These are phyloP conservation scores for Hermodice carunculata DNA, from an alignment of 2,888 invertebrate genomes.

Conservation along the genomic window DNA sequence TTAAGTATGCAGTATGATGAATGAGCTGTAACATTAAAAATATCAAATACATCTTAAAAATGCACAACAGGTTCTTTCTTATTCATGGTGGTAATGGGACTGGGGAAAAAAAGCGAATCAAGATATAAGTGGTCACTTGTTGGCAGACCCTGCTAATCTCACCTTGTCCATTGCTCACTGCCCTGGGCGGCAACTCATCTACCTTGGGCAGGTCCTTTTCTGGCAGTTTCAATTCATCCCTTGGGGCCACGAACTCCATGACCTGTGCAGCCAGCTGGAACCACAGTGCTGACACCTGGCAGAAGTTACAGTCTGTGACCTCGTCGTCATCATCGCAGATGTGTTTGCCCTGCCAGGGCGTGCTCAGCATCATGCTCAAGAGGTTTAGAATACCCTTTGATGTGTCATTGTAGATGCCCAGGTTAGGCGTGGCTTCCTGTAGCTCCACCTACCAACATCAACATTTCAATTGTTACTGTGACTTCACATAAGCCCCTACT, in stretches of 20 bases:
- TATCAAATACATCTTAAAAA: too few relatives aligned
- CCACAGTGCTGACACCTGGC: constrained; percentile 80
- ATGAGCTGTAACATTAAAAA: too few relatives aligned
- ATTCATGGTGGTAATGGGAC: too few relatives aligned
- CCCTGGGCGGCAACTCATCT: constrained; percentile 60
- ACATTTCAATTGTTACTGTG: too few relatives aligned
- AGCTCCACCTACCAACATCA: constrained; percentile 85
- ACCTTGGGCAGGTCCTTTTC: constrained; percentile 65
- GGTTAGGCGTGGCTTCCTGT: constrained; percentile 85
- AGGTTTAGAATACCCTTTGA: constrained; percentile 80
- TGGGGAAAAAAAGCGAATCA: too few relatives aligned
- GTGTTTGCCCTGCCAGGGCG: constrained; percentile 79
- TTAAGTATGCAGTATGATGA: too few relatives aligned
- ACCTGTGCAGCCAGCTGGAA: constrained; percentile 43
- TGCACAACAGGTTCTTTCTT: too few relatives aligned
- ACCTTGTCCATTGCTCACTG: constrained; percentile 10
- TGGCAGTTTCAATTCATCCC: constrained; percentile 62
- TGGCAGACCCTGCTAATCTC: background rate
- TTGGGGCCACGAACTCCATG: constrained; percentile 61
- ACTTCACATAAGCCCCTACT: too few relatives aligned
- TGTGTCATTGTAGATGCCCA: constrained; percentile 80
- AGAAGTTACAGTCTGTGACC: constrained; percentile 11
- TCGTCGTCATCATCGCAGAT: constrained; percentile 67
- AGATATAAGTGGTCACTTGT: background rate
- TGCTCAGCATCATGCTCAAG: constrained; percentile 82